A percentile compares a stretch with the other conserved stretches of the same genome.
phyloP scores from a whole-genome alignment of 2,888 invertebrate species.

The Eurois occulta region DNA sequence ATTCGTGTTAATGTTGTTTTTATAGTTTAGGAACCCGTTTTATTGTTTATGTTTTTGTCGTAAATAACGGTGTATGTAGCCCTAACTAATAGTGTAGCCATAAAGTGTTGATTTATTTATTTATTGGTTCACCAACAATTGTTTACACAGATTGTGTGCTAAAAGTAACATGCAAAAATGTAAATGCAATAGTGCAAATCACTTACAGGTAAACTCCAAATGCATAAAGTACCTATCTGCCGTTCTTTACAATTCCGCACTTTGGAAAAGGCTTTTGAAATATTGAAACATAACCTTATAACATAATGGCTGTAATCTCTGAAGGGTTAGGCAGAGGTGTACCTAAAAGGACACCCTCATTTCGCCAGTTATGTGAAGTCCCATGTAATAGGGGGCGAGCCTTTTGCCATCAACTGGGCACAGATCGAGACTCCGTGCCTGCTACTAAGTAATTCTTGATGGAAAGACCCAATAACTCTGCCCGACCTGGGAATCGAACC shows the following conservation, averaged over 20 bases:
- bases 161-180: too few species aligned
- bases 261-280: neutral
- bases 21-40: constrained; percentile 12
- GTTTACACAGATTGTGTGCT: too few species aligned
- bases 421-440: neutral
- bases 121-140: too few species aligned
- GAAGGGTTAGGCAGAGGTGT: neutral
- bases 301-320: neutral
- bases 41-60: constrained; percentile 14
- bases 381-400: too few species aligned
- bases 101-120: too few species aligned
- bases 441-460: neutral
- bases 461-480: neutral
- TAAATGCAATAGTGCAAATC: too few species aligned
- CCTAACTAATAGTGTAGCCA: constrained; percentile 3
- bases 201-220: too few species aligned
- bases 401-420: neutral
- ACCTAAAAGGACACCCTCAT: neutral
- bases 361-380: neutral
- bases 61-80: constrained; percentile 4
- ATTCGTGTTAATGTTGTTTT: constrained; percentile 31
- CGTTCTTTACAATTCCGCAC: neutral
- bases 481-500: too few species aligned
- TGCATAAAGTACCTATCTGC: too few species aligned
- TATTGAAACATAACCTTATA: neutral